Percentiles rank a stretch among this genome's conserved stretches.
Evolutionary conservation across 2,797 vertebrate genomes (phyloP).

Genomic region (Rhadinocentrus ornatus): DNA sequence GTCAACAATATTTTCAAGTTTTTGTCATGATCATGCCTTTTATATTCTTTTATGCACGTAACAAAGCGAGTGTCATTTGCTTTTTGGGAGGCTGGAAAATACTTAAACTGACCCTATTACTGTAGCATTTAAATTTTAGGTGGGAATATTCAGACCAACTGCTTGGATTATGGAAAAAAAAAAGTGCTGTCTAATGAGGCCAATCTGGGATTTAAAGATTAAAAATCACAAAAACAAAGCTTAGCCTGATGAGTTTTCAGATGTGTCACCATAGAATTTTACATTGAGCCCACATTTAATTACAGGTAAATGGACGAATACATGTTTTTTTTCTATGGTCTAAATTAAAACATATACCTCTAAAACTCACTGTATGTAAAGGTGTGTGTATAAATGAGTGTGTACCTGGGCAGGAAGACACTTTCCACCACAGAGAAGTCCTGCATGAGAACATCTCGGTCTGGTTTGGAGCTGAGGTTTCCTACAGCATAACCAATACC

Average conservation of each 20-base stretch:
- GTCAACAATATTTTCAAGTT: neutral
- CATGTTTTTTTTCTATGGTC: neutral
- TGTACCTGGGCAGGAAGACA: slow-evolving; percentile 94
- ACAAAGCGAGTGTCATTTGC: neutral
- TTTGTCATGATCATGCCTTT: neutral
- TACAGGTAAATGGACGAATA: neutral
- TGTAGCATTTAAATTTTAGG: neutral
- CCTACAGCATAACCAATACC: slow-evolving; percentile 96
- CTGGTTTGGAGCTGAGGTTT: slow-evolving; percentile 94
- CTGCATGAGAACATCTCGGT: slow-evolving; percentile 98
- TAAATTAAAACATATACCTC: no score
- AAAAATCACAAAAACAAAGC: neutral
- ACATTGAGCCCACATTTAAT: no score
- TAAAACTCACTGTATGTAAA: neutral
- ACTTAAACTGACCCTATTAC: neutral
- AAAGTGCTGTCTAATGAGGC: slow-evolving; percentile 9
- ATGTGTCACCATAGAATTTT: neutral
- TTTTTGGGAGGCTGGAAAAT: neutral
- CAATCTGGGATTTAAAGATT: slow-evolving; percentile 13
- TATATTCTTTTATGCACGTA: neutral
- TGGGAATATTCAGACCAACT: neutral
- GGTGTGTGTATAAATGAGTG: neutral
- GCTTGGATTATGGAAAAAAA: neutral
- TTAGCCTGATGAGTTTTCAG: neutral
- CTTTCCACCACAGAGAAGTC: slow-evolving; percentile 97